A percentile compares a stretch with the other conserved stretches of the same genome.
phyloP scores from a whole-genome alignment of 2,113 vertebrate species.

The Equus przewalskii region DNA sequence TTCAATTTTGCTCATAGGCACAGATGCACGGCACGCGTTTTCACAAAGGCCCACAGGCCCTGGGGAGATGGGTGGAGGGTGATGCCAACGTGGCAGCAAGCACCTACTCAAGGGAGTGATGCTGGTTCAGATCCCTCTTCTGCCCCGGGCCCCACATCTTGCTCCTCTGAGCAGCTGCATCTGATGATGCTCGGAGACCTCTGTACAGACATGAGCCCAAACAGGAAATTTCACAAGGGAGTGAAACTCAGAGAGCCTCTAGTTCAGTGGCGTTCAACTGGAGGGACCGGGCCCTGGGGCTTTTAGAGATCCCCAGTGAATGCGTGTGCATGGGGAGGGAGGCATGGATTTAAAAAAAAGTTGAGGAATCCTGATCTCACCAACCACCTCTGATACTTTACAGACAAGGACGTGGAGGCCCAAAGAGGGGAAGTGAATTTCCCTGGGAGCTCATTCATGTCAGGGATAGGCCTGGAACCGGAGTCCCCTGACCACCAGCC shows the following conservation, averaged over 20 bases:
- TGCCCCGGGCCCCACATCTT: accelerated
- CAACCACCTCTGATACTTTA: neutral
- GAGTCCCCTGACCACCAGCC: neutral
- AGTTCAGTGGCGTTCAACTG: neutral
- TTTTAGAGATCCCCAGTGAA: neutral
- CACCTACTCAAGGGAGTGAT: neutral
- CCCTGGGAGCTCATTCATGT: neutral
- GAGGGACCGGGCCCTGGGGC: neutral
- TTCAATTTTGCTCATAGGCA: neutral
- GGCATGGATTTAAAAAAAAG: neutral
- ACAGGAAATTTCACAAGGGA: neutral
- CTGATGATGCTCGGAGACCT: neutral
- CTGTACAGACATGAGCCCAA: neutral
- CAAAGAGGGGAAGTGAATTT: neutral
- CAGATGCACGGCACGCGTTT: neutral
- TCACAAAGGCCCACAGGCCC: neutral
- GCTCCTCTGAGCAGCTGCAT: neutral
- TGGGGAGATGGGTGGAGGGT: neutral
- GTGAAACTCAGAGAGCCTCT: neutral
- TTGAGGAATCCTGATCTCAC: neutral
- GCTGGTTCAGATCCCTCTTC: neutral
- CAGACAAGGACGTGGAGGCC: neutral
- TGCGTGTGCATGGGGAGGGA: neutral
- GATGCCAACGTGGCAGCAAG: neutral
- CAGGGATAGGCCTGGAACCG: neutral